A percentile compares a stretch with the other conserved stretches of the same genome.
Conservation (phyloP, 2,797 vertebrate species). For the Karalla daura region DNA sequence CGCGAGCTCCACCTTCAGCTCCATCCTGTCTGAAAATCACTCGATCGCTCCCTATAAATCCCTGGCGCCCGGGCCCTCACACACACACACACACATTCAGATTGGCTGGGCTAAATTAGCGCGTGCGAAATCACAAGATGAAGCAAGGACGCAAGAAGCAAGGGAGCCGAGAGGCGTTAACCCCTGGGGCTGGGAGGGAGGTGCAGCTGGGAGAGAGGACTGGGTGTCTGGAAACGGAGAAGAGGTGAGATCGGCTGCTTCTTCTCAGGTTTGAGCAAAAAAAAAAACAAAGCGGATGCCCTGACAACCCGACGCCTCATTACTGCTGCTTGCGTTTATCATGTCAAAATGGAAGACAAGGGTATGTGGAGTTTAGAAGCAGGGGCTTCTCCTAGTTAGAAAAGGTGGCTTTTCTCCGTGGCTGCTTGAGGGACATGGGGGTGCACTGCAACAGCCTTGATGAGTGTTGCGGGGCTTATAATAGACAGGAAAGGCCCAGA, state of each 20-base stretch:
- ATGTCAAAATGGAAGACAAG: conserved; percentile 77
- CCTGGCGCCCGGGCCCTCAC: background rate
- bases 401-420: conserved; percentile 72
- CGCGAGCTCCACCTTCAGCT: conserved; percentile 35
- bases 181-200: conserved; percentile 11
- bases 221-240: conserved; percentile 42
- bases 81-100: background rate
- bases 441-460: conserved; percentile 77
- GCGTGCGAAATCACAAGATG: conserved; percentile 19
- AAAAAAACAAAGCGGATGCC: conserved; percentile 79
- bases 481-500: conserved; percentile 82
- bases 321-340: conserved; percentile 76
- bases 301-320: conserved; percentile 75
- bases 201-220: background rate
- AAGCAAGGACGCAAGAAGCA: background rate
- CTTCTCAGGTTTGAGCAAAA: conserved; percentile 68
- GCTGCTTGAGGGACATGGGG: conserved; percentile 79
- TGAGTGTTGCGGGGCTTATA: conserved; percentile 81
- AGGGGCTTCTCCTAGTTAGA: conserved; percentile 76
- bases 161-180: background rate
- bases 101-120: conserved; percentile 10
- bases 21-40: conserved; percentile 9
- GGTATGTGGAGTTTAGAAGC: conserved; percentile 75
- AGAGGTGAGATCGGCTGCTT: conserved; percentile 30
- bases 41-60: conserved; percentile 1